Evolutionary conservation across 2,797 vertebrate species (phyloP).

Genomic region (Nannoperca australis): DNA sequence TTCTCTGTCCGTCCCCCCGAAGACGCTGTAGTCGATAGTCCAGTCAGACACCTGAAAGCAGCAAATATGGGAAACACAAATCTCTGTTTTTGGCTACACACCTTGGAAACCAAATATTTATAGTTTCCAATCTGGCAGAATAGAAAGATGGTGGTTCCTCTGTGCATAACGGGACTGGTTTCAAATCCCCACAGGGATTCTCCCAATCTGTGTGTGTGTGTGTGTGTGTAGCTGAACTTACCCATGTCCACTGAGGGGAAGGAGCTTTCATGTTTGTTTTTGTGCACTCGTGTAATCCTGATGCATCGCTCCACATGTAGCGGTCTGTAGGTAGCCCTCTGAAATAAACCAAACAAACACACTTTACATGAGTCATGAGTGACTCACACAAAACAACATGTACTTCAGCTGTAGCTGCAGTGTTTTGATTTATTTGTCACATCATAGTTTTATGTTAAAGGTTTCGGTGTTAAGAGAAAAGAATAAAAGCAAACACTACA

Average conservation of each 20-base stretch:
- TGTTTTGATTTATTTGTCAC: neutral
- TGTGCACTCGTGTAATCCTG: constrained; percentile 94
- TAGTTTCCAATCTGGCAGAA: constrained; percentile 11
- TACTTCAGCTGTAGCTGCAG: neutral
- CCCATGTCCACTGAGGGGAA: constrained; percentile 96
- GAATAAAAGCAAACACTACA: constrained; percentile 44
- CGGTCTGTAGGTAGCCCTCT: constrained; percentile 97
- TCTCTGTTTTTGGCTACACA: constrained; percentile 1
- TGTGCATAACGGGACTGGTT: constrained; percentile 3
- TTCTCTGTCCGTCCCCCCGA: constrained; percentile 92
- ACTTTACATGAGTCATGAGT: neutral
- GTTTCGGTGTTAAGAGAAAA: no score
- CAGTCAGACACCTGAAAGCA: constrained; percentile 92
- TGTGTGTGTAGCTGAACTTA: constrained; percentile 62
- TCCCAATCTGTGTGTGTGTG: neutral
- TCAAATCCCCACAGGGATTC: constrained; percentile 9
- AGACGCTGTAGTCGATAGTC: constrained; percentile 90
- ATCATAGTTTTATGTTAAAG: no score
- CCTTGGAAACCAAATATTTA: neutral
- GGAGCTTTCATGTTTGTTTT: constrained; percentile 93
- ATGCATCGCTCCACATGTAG: constrained; percentile 98
- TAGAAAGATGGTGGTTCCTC: neutral
- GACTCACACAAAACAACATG: neutral
- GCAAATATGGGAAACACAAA: constrained; percentile 12
- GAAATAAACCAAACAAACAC: constrained; percentile 32